These are phyloP conservation scores for Halcyon malimbica DNA, from an alignment of 2,113 vertebrate genomes.

Conservation along the genomic window DNA sequence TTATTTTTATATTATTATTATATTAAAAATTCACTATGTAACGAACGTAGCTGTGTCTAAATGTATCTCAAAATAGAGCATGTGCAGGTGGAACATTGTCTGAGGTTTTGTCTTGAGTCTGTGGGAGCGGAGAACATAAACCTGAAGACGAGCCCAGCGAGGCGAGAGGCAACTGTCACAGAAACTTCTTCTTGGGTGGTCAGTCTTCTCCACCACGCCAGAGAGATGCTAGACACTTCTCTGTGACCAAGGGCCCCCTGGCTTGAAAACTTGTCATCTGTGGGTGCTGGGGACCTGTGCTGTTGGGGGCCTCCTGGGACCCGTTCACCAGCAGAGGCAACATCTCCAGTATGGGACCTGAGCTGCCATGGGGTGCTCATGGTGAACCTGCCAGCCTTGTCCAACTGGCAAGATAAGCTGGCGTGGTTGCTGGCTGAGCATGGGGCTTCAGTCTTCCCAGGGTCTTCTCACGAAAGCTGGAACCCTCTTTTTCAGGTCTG, in stretches of 20 bases:
- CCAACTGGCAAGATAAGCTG: fast-evolving
- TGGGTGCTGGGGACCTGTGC: background rate
- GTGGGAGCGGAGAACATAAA: background rate
- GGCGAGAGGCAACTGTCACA: background rate
- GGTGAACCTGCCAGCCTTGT: background rate
- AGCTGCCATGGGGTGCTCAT: fast-evolving
- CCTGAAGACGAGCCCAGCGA: background rate
- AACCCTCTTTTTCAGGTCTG: constrained; percentile 77
- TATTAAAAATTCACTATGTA: fast-evolving
- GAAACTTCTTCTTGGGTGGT: background rate
- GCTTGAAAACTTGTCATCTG: fast-evolving
- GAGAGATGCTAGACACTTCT: fast-evolving
- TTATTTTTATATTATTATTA: too few species aligned
- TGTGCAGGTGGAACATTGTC: background rate
- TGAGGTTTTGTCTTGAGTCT: background rate
- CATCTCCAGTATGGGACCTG: fast-evolving
- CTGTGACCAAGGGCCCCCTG: background rate
- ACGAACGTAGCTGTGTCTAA: background rate
- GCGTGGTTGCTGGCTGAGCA: fast-evolving
- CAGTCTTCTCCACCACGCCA: fast-evolving
- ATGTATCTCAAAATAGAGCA: too few species aligned
- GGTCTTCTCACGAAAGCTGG: background rate
- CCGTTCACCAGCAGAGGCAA: fast-evolving
- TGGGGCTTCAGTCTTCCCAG: background rate
- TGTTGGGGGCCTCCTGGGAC: fast-evolving